Conservation (phyloP, 2,797 vertebrate species). For the Macropodus opercularis region DNA sequence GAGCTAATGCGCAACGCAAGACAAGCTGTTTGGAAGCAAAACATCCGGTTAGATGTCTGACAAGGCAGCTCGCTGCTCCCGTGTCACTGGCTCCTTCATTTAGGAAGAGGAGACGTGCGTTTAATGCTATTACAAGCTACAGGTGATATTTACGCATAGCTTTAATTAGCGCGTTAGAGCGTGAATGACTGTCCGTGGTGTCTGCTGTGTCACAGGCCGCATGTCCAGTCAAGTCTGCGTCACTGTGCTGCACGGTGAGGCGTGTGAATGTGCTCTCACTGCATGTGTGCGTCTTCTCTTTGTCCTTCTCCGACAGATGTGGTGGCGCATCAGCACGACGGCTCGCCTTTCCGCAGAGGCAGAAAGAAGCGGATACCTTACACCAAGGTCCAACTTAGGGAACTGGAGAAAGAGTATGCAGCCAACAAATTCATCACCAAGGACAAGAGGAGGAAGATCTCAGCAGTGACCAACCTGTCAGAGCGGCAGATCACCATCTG, state of each 20-base stretch:
- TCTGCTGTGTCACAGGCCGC: conserved; percentile 3
- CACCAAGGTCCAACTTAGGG: conserved; percentile 85
- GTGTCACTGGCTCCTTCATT: too few relatives aligned
- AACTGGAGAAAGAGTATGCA: conserved; percentile 85
- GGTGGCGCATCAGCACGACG: conserved; percentile 85
- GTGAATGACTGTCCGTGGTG: too few relatives aligned
- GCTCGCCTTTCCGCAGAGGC: conserved; percentile 82
- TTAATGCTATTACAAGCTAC: too few relatives aligned
- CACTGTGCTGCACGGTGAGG: too few relatives aligned
- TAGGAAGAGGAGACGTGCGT: too few relatives aligned
- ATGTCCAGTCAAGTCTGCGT: conserved; percentile 18
- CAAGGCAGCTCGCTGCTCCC: too few relatives aligned
- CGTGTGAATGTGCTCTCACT: too few relatives aligned
- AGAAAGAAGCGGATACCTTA: conserved; percentile 87
- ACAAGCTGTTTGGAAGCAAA: not conserved
- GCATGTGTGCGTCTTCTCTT: too few relatives aligned
- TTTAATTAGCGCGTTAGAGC: too few relatives aligned
- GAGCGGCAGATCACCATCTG: conserved; percentile 88
- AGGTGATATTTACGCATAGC: too few relatives aligned
- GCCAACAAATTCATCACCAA: conserved; percentile 89
- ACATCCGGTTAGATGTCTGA: not conserved
- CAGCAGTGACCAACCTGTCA: conserved; percentile 82
- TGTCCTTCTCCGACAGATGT: conserved; percentile 76
- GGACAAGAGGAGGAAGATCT: conserved; percentile 88
- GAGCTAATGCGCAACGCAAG: conserved; percentile 15